Evolutionary conservation across 53 echinoderm and acorn worm species (phyloP), one percentile per base, ranked within the genome.

Genomic region (Holothuria leucospilota): DNA sequence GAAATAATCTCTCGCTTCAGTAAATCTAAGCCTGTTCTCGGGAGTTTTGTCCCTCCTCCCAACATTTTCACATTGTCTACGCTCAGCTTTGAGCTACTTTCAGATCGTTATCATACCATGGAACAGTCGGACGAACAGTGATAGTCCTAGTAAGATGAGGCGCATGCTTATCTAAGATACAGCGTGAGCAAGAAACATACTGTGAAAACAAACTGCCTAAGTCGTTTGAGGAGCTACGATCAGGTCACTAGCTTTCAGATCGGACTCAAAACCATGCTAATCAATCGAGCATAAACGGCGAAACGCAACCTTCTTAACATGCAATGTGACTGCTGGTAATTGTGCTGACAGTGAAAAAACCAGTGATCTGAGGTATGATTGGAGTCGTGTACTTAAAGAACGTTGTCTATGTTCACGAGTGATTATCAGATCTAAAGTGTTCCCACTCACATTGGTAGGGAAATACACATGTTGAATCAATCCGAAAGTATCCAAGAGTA

Each of bases 311-410:
- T 71, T 71, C 18, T 30, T 71, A 29, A 71, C 71, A 71, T 71
- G 71, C 71, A 71, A 71, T 38, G 39, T 39, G 39, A 38, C 71
- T 30, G 39, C 39, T 71, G 71, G 71, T 38, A 30, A 71, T 39
- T 39, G 39, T 39, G 6, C 71, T 71, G 71, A 16, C 71, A 16
- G 40, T 71, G 2, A 71, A 71, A 39, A 39, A 71, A 71, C 38
- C 71, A 71, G 71, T 71, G 39, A 71, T 71, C 71, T 30, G 71
- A 71, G 71, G 39, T 39, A 71, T 71, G 38, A 71, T 71, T 39
- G 2, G 71, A 71, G 71, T 71, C 39, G 13, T 39, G 71, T 71
- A 71, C 71, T 12, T 71, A 0, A 71, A 71, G 40, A 46, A 75
- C 77, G 25, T 75, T 75, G 52, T 75, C 52, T 38, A 71, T n/a